These are phyloP conservation scores for Hylaeus anthracinus DNA, from an alignment of 1,140 invertebrate genomes.

Conservation along the genomic window DNA sequence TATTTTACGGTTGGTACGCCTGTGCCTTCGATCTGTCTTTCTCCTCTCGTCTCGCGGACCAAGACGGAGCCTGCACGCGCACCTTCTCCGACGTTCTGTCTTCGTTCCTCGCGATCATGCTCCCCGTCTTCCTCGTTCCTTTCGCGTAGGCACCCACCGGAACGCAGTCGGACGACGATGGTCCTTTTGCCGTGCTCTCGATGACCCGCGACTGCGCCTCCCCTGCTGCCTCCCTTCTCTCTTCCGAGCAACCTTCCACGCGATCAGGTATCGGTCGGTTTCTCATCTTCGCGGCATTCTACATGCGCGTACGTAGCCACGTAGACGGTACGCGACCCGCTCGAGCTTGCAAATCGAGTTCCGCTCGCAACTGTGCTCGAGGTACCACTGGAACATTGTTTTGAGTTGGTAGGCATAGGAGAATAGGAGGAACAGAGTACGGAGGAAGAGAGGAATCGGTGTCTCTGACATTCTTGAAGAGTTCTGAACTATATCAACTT, in stretches of 20 bases:
- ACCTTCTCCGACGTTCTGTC: conserved; percentile 19
- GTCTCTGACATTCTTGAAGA: too few species aligned
- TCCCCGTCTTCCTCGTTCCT: conserved; percentile 22
- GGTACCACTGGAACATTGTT: too few species aligned
- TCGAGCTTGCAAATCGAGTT: conserved; percentile 40
- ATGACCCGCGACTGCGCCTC: conserved; percentile 48
- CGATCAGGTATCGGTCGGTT: conserved; percentile 52
- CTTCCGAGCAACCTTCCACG: neutral
- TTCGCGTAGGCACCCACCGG: conserved; percentile 44
- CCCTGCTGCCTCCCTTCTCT: conserved; percentile 1
- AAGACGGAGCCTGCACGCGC: neutral
- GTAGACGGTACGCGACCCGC: conserved; percentile 16
- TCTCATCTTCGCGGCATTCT: conserved; percentile 39
- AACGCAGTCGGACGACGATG: conserved; percentile 49
- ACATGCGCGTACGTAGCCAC: conserved; percentile 21
- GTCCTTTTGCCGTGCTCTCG: conserved; percentile 51
- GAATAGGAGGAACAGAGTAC: too few species aligned
- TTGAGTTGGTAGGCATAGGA: too few species aligned
- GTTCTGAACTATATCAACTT: too few species aligned
- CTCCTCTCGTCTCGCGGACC: conserved; percentile 20
- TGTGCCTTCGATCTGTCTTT: conserved; percentile 51
- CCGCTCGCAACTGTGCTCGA: too few species aligned
- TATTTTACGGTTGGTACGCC: conserved; percentile 75
- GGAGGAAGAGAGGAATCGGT: too few species aligned
- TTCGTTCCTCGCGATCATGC: neutral